Evolutionary conservation across 2,113 vertebrate genomes (phyloP).

Genomic region (Aspidoscelis tigris): DNA sequence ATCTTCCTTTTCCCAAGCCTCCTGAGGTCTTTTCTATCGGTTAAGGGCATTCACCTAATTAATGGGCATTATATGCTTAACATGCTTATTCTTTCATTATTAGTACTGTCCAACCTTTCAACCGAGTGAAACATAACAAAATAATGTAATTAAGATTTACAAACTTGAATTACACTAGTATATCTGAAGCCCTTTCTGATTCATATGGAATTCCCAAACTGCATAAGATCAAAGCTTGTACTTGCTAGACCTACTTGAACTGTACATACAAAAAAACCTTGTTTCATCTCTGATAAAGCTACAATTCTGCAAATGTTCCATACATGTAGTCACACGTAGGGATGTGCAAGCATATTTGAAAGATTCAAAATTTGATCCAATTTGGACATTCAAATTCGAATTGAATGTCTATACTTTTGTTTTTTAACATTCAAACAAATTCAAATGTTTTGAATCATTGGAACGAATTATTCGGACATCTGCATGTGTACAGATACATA

Average conservation of each 20-base stretch:
- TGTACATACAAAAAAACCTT: background rate
- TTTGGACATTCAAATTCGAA: too few species aligned
- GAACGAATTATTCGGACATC: too few species aligned
- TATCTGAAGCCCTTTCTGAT: background rate
- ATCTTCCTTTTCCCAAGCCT: constrained; percentile 5
- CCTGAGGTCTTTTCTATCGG: constrained; percentile 3
- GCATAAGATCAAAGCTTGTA: background rate
- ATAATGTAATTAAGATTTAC: background rate
- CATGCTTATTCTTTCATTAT: constrained; percentile 9
- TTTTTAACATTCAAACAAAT: too few species aligned
- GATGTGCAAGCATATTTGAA: too few species aligned
- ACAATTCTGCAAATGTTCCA: background rate
- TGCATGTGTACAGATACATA: too few species aligned
- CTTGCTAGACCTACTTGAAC: background rate
- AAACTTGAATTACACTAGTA: background rate
- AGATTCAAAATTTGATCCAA: too few species aligned
- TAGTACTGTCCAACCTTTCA: background rate
- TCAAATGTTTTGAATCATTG: too few species aligned
- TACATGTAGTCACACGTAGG: too few species aligned
- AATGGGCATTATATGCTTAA: constrained; percentile 6
- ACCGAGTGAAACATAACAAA: background rate
- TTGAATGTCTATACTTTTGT: too few species aligned
- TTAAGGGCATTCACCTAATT: constrained; percentile 24
- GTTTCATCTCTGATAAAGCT: background rate
- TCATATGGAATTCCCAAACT: background rate